Conservation (phyloP, 2,113 vertebrate genomes). For the Ariopsis seemanni region DNA sequence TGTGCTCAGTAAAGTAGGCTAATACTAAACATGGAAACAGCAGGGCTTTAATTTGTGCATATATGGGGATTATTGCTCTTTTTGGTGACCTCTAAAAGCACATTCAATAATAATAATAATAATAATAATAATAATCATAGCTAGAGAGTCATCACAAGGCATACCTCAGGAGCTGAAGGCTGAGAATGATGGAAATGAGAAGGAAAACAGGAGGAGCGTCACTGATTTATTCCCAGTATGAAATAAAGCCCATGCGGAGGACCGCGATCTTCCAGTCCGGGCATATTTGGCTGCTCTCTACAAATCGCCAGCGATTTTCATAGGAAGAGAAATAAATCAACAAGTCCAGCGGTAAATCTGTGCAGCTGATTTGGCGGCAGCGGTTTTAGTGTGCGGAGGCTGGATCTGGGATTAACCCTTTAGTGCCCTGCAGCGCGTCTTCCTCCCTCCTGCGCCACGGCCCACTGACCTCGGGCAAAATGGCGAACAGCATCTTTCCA, state of each 20-base stretch:
- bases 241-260: constrained; percentile 35
- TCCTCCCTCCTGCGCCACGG: constrained; percentile 38
- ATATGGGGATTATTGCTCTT: background rate
- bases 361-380: constrained; percentile 60
- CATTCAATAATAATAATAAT: background rate
- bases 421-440: background rate
- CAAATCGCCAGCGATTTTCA: constrained; percentile 49
- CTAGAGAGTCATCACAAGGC: background rate
- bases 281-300: constrained; percentile 59
- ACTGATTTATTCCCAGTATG: constrained; percentile 59
- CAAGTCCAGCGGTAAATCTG: constrained; percentile 77
- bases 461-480: constrained; percentile 48
- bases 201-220: constrained; percentile 60
- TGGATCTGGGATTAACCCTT: constrained; percentile 73
- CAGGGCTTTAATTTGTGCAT: background rate
- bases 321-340: constrained; percentile 73
- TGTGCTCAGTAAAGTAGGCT: background rate
- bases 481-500: constrained; percentile 36
- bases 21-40: background rate
- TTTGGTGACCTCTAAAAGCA: background rate
- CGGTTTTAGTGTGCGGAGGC: constrained; percentile 53
- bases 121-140: constrained; percentile 15
- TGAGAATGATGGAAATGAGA: constrained; percentile 46
- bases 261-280: constrained; percentile 62
- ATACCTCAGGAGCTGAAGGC: constrained; percentile 51